phyloP scores from a whole-genome alignment of 1,140 invertebrate genomes.

The Papilio aristodemus region DNA sequence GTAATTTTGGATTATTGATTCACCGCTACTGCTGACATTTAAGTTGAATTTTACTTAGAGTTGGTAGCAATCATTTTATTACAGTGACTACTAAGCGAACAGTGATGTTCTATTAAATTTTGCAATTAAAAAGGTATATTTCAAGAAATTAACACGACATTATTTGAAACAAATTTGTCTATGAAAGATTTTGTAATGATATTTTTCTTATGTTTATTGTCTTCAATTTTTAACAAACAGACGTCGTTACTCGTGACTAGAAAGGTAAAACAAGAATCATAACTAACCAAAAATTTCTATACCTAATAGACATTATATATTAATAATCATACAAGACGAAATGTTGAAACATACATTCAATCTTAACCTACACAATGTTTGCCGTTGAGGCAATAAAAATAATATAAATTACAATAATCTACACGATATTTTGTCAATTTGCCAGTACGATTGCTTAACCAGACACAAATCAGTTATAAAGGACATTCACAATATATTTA shows the following conservation, averaged over 20 bases:
- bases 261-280: constrained; percentile 67
- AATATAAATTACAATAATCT: constrained; percentile 33
- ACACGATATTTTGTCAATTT: constrained; percentile 30
- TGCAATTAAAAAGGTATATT: no score
- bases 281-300: constrained; percentile 60
- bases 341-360: constrained; percentile 47
- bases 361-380: constrained; percentile 44
- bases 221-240: constrained; percentile 54
- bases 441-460: constrained; percentile 31
- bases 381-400: constrained; percentile 40
- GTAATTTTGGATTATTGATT: constrained; percentile 15
- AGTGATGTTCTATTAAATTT: no score
- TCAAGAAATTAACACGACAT: no score
- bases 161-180: no score
- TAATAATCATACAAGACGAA: constrained; percentile 58
- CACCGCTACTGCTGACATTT: neutral
- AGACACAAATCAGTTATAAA: constrained; percentile 36
- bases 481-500: constrained; percentile 37
- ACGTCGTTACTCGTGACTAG: constrained; percentile 74
- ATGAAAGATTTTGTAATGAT: no score
- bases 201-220: neutral
- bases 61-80: no score
- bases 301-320: constrained; percentile 66
- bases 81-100: no score
- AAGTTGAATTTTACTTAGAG: no score